phyloP scores from a whole-genome alignment of 1,140 invertebrate species.

The Drosophila truncata region DNA sequence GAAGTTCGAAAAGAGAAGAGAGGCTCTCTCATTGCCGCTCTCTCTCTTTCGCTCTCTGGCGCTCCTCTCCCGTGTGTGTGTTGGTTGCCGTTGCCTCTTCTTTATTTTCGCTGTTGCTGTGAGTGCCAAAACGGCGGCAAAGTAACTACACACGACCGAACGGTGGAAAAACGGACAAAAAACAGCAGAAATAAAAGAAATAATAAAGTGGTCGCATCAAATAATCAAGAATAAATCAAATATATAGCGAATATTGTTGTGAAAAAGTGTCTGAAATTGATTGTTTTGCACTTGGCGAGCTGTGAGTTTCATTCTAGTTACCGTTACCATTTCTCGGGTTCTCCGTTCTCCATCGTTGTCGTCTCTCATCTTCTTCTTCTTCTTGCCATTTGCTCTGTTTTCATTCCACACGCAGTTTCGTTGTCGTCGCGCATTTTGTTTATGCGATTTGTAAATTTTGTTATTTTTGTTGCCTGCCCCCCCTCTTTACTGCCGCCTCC shows the following conservation, averaged over 20 bases:
- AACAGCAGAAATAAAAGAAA: conserved; percentile 38
- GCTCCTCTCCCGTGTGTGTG: conserved; percentile 19
- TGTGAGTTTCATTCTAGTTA: conserved; percentile 7
- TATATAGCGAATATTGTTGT: conserved; percentile 30
- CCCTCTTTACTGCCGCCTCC: background rate
- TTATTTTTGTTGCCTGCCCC: conserved; percentile 12
- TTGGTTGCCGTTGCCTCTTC: conserved; percentile 34
- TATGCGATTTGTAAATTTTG: conserved; percentile 41
- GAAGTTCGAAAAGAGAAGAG: conserved; percentile 67
- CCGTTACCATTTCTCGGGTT: conserved; percentile 4
- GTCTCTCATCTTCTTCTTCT: conserved; percentile 29
- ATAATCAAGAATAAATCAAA: conserved; percentile 47
- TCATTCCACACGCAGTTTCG: conserved; percentile 33
- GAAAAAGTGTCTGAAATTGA: conserved; percentile 34
- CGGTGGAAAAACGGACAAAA: conserved; percentile 48
- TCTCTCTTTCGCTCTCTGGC: conserved; percentile 18
- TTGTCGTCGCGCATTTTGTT: conserved; percentile 45
- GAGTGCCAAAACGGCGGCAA: conserved; percentile 81
- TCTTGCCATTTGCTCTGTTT: conserved; percentile 35
- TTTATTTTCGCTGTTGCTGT: conserved; percentile 66
- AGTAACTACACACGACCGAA: conserved; percentile 68
- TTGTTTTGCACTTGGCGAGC: conserved; percentile 36
- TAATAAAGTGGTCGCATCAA: conserved; percentile 48
- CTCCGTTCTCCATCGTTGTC: background rate
- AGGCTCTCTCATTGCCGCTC: background rate